phyloP scores from a whole-genome alignment of 2,113 vertebrate genomes.

The Oreocharis arfaki region DNA sequence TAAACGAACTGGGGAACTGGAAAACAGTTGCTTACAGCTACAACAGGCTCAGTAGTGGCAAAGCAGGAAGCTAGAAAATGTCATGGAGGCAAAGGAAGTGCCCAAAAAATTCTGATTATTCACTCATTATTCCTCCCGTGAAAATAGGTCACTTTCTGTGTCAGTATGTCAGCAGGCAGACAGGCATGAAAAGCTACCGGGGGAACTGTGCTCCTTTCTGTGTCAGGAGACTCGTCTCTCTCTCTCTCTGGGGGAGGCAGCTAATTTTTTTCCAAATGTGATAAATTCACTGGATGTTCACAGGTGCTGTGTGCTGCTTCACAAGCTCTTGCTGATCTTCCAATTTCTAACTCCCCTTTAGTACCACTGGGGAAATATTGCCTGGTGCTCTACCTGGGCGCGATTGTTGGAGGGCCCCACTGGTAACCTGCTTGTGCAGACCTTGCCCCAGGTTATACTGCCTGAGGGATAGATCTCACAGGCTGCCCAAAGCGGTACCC shows the following conservation, averaged over 20 bases:
- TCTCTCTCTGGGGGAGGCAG: neutral
- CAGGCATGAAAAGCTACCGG: neutral
- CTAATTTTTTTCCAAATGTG: neutral
- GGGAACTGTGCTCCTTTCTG: neutral
- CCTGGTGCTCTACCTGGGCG: neutral
- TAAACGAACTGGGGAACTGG: neutral
- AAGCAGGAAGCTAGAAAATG: neutral
- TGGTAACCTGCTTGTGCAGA: neutral
- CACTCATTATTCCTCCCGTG: neutral
- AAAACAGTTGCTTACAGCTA: neutral
- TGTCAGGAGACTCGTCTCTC: neutral
- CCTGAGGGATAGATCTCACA: neutral
- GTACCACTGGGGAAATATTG: neutral
- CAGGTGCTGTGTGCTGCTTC: neutral
- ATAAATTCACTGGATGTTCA: neutral
- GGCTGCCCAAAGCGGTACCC: neutral
- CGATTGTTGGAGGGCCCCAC: neutral
- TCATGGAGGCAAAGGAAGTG: neutral
- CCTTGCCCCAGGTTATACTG: fast-evolving
- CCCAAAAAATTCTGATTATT: neutral
- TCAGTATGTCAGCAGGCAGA: neutral
- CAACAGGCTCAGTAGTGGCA: neutral
- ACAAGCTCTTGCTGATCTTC: neutral
- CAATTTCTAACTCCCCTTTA: neutral
- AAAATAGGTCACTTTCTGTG: neutral